phyloP scores from a whole-genome alignment of 2,888 invertebrate genomes.

The Drosophila algonquin region DNA sequence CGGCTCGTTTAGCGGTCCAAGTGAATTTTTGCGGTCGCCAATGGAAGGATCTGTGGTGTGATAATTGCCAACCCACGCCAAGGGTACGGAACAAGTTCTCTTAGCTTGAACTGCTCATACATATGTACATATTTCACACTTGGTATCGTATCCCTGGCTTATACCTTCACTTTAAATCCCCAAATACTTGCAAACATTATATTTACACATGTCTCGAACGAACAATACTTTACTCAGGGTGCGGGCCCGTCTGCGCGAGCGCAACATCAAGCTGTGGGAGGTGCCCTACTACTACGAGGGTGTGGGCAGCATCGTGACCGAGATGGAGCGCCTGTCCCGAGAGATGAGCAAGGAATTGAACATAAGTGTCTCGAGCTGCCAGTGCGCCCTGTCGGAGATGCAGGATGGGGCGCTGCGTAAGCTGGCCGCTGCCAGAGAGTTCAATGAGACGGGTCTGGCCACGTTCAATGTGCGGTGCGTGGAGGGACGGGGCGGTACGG shows the following conservation, averaged over 20 bases:
- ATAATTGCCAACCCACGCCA: slow-evolving; percentile 23
- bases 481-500: slow-evolving; percentile 83
- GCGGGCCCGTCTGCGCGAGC: slow-evolving; percentile 87
- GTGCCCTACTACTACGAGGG: slow-evolving; percentile 87
- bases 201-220: slow-evolving; percentile 81
- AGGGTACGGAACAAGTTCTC: slow-evolving; percentile 10
- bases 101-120: too few relatives aligned
- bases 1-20: slow-evolving; percentile 26
- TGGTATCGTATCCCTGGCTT: too few relatives aligned
- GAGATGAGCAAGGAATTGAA: slow-evolving; percentile 86
- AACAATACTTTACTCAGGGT: slow-evolving; percentile 88
- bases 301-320: slow-evolving; percentile 83
- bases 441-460: slow-evolving; percentile 88
- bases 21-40: slow-evolving; percentile 23
- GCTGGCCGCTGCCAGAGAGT: slow-evolving; percentile 88
- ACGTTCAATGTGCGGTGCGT: slow-evolving; percentile 89
- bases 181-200: too few relatives aligned
- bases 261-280: slow-evolving; percentile 90
- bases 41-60: slow-evolving; percentile 43
- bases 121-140: too few relatives aligned
- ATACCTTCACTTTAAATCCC: too few relatives aligned
- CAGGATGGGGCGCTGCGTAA: slow-evolving; percentile 87
- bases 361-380: slow-evolving; percentile 69
- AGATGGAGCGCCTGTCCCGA: slow-evolving; percentile 84
- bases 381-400: slow-evolving; percentile 48